Base-by-base conservation (phyloP, 2,888 invertebrate species). In the Eupeodes latifasciatus region DNA sequence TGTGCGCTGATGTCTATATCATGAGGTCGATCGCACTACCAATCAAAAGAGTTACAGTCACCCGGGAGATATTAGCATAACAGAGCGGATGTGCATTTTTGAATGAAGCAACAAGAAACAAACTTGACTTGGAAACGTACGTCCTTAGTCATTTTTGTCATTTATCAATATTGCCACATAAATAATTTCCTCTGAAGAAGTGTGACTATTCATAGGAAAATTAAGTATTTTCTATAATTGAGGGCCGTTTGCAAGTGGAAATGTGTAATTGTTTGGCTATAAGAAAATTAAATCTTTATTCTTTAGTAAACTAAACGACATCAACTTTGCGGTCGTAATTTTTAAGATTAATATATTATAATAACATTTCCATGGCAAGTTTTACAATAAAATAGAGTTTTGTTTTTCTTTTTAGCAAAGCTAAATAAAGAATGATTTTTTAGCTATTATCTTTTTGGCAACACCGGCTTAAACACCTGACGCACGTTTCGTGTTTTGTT, bases 71-170 rank as follows among this genome's bases (percentile, higher is more conserved):
- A 84, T 87, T 87, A 84, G 87, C 87, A 87, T 87, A 87, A 80
- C 76, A 84, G 84, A 87, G 87, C 87, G 87, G 87, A 87, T 87
- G 87, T 84, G 84, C 84, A 84, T 71, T 83, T 86, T 87, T 79
- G 64, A 71, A 71, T 74, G 75, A 80, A 9, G 6, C 40, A 66
- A 40, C 36, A 67, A 27, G 14, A 67, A 14, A 34, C 19, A 55
- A 71, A 12, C 11, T 44, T 55, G 1, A 69, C 69, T 36, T 59
- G 14, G 16, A 16, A 62, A 0, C 5, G 9, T 36, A 49, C 14
- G 34, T 67, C n/a, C 67, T 49, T 66, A 47, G 47, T 49, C 49
- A 67, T 27, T 27, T 36, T 27, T 36, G 34, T 34, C 67, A 67
- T 34, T 34, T 34, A 27, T 51, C 19, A 49, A 47, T 19, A 64